Base-by-base conservation (phyloP, 2,888 invertebrate species). In the Lutraria lutraria region DNA sequence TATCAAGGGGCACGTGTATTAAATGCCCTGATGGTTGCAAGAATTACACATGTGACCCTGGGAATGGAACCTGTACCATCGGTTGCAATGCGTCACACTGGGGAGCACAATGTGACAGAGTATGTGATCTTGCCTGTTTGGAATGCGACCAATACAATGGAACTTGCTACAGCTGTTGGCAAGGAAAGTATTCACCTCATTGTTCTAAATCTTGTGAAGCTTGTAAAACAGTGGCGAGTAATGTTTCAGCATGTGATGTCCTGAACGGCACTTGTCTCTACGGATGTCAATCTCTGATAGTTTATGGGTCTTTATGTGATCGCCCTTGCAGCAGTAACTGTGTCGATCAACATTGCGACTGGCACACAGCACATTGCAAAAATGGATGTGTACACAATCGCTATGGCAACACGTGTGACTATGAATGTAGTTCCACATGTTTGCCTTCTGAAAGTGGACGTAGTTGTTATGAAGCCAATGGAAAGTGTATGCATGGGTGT, bases 401-500 rank as follows among this genome's bases (percentile, higher is more conserved):
- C 3, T 76, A 76, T 76, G 76, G 76, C 19, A 34, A 76, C 76
- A 19, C 31, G 16, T 76, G 76, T 34, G 16, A 76, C 76, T 10
- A 16, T 19, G 19, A 1, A 76, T 76, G 76, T 16, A 76, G 76
- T 31, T 25, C 31, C 1, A 76, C 76, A 16, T 76, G 76, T 25
- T 34, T 25, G 0, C 16, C 15, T 6, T 19, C 76, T 31, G 13
- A 2, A 16, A 0, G 6, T 13, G 34, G 31, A 76, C 31, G 16
- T 76, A n/a, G 29, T 31, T 82, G 81, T 21, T 31, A 56, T 82
- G 81, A 54, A 29, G 53, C 8, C 21, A 72, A 85, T 85, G 85
- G 85, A 25, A 85, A 16, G n/a, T 85, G 85, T 34, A 31, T 85
- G 12, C 54, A 76, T 19, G 85, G 79, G 19, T 85, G 85, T 54